Evolutionary conservation across 2,888 invertebrate genomes (phyloP).

Genomic region (Theristus sp.): DNA sequence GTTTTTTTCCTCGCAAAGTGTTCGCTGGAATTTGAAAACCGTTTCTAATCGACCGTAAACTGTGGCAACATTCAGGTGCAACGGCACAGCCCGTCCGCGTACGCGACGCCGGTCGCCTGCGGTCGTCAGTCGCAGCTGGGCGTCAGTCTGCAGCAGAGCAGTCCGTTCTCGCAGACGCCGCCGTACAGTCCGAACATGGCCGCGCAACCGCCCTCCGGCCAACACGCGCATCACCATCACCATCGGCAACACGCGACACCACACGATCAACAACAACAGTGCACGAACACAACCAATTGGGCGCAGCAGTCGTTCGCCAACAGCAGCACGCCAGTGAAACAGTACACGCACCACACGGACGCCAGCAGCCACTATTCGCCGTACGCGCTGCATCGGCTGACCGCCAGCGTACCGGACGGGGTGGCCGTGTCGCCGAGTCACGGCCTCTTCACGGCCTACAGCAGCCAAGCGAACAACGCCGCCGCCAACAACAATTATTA

Average conservation of each 20-base stretch:
- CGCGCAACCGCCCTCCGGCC: not conserved
- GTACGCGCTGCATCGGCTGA: not conserved
- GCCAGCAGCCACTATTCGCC: not conserved
- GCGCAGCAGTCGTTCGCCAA: not conserved
- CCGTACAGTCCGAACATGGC: constrained; percentile 2
- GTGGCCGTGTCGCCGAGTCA: not conserved
- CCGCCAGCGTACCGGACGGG: not conserved
- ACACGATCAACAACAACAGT: not conserved
- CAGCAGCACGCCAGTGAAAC: not conserved
- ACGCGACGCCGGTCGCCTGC: not conserved
- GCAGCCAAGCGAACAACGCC: no score
- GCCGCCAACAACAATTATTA: not conserved
- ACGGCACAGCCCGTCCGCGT: not conserved
- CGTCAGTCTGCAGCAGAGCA: not conserved
- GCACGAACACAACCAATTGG: no score
- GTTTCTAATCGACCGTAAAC: not conserved
- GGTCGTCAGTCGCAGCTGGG: not conserved
- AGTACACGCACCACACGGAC: no score
- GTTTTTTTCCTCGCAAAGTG: no score
- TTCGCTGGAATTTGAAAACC: no score
- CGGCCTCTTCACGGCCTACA: not conserved
- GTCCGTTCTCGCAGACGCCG: constrained; percentile 4
- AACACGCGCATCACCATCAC: not conserved
- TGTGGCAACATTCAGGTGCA: no score
- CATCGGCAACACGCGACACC: no score